Conservation (phyloP, 1,140 invertebrate species). For the Drosophila ohnishii region DNA sequence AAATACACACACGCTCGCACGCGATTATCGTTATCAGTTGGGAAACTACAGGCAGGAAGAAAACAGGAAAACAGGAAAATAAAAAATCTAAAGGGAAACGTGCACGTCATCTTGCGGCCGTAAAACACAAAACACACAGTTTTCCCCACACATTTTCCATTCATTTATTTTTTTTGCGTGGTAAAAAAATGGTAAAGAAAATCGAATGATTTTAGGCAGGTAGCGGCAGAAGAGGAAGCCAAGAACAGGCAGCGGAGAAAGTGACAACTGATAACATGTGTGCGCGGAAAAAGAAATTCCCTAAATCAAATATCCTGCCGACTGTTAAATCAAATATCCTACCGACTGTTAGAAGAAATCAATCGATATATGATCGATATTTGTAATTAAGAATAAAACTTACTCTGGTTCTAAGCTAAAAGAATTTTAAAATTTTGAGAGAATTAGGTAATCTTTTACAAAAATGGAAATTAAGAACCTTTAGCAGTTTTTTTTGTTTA, state of each 20-base stretch:
- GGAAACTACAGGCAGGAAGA: slow-evolving; percentile 37
- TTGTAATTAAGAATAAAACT: background rate
- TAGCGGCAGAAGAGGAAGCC: background rate
- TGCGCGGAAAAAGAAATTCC: slow-evolving; percentile 13
- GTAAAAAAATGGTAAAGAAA: slow-evolving; percentile 13
- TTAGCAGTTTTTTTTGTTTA: background rate
- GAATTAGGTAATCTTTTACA: background rate
- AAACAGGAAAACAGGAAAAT: slow-evolving; percentile 37
- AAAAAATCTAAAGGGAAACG: slow-evolving; percentile 33
- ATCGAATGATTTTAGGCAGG: slow-evolving; percentile 4
- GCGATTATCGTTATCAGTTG: slow-evolving; percentile 25
- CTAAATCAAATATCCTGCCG: background rate
- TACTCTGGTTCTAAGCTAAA: background rate
- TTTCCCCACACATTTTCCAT: slow-evolving; percentile 21
- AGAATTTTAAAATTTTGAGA: too few species aligned
- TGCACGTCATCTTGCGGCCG: slow-evolving; percentile 32
- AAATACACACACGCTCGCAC: slow-evolving; percentile 8
- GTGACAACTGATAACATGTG: slow-evolving; percentile 21
- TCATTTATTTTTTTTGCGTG: slow-evolving; percentile 14
- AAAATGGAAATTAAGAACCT: too few species aligned
- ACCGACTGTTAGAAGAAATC: background rate
- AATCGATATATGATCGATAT: background rate
- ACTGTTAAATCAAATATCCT: background rate
- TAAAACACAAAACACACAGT: slow-evolving; percentile 5
- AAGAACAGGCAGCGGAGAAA: slow-evolving; percentile 8